Conservation (phyloP, 2,888 invertebrate genomes). For the Microctonus hyperodae region DNA sequence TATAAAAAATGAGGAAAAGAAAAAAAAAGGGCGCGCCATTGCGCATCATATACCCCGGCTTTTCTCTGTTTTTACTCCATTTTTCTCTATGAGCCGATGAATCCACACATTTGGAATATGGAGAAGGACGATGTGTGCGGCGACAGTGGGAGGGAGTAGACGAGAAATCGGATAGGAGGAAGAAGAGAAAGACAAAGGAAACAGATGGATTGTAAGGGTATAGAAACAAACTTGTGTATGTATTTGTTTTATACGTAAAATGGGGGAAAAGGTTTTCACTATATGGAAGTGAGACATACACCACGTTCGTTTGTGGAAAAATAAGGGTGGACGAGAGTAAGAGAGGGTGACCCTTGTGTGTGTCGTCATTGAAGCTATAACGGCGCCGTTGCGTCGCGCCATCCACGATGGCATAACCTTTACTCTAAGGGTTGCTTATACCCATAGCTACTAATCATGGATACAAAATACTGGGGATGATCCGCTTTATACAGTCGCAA, state of each 20-base stretch:
- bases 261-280: slow-evolving; percentile 3
- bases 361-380: background rate
- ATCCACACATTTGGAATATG: slow-evolving; percentile 18
- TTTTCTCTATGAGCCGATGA: slow-evolving; percentile 13
- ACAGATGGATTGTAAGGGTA: slow-evolving; percentile 10
- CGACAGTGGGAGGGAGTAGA: background rate
- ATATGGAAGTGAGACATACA: background rate
- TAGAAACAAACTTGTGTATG: background rate
- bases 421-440: slow-evolving; percentile 20
- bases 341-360: slow-evolving; percentile 22
- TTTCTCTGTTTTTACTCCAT: slow-evolving; percentile 20
- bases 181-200: slow-evolving; percentile 5
- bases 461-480: background rate
- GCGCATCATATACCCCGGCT: slow-evolving; percentile 7
- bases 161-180: background rate
- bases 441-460: slow-evolving; percentile 26
- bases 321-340: too few relatives aligned
- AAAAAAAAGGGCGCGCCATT: background rate
- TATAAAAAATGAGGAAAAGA: background rate
- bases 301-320: slow-evolving; percentile 5
- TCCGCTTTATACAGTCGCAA: background rate
- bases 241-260: slow-evolving; percentile 5
- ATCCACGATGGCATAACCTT: slow-evolving; percentile 38
- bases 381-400: slow-evolving; percentile 44
- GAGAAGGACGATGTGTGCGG: background rate